phyloP scores from a whole-genome alignment of 1,140 invertebrate species.

The Drosophila ercepeae region DNA sequence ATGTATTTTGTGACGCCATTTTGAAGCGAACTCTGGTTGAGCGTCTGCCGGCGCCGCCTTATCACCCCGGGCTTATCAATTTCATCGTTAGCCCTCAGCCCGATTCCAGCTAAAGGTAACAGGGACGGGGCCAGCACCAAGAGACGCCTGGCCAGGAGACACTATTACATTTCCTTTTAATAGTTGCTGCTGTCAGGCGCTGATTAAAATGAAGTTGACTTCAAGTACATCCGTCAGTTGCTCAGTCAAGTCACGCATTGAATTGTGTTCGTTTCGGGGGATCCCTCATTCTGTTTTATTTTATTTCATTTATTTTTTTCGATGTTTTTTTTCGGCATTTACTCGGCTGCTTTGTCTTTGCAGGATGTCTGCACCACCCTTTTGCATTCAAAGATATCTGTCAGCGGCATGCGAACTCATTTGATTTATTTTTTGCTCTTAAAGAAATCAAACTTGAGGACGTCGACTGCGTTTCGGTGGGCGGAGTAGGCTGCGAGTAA shows the following conservation, averaged over 20 bases:
- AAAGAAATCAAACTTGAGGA: slow-evolving; percentile 54
- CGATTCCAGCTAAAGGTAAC: slow-evolving; percentile 10
- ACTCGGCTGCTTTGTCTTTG: slow-evolving; percentile 22
- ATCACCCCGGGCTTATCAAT: slow-evolving; percentile 76
- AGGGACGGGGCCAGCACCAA: neutral
- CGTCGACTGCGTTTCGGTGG: slow-evolving; percentile 5
- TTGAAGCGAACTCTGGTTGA: slow-evolving; percentile 57
- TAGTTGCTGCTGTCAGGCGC: slow-evolving; percentile 62
- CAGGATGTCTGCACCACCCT: neutral
- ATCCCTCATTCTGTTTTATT: slow-evolving; percentile 9
- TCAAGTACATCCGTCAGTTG: slow-evolving; percentile 70
- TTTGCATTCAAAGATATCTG: slow-evolving; percentile 48
- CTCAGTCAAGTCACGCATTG: slow-evolving; percentile 72
- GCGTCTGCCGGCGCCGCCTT: slow-evolving; percentile 56
- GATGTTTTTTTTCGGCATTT: slow-evolving; percentile 44
- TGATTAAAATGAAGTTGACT: slow-evolving; percentile 77
- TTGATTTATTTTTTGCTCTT: slow-evolving; percentile 69
- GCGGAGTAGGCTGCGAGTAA: neutral
- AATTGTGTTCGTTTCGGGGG: slow-evolving; percentile 54
- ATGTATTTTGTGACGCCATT: slow-evolving; percentile 81
- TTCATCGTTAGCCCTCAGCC: slow-evolving; percentile 51
- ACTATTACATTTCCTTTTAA: slow-evolving; percentile 70
- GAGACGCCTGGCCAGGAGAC: slow-evolving; percentile 2
- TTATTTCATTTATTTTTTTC: slow-evolving; percentile 23
- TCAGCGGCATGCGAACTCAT: slow-evolving; percentile 65